phyloP scores from a whole-genome alignment of 2,888 invertebrate genomes.

The Diaperis boleti region DNA sequence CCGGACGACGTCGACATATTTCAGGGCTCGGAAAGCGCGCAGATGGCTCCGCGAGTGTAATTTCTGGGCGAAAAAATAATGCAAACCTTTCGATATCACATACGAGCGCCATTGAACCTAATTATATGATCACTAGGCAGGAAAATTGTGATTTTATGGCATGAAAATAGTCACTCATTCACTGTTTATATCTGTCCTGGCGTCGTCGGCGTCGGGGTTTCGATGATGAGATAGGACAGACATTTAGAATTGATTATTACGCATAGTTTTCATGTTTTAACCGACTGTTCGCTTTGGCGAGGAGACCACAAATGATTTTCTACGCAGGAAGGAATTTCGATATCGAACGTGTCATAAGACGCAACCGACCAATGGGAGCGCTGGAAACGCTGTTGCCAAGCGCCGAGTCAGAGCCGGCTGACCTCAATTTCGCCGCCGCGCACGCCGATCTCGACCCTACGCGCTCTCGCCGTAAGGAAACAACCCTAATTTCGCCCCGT shows the following conservation, averaged over 20 bases:
- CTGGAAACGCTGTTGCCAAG: conserved; percentile 42
- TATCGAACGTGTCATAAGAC: conserved; percentile 35
- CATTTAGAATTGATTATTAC: conserved; percentile 62
- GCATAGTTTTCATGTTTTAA: conserved; percentile 63
- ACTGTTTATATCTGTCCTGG: conserved; percentile 65
- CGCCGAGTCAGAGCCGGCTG: conserved; percentile 9
- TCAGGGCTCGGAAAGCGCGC: conserved; percentile 59
- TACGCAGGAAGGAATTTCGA: conserved; percentile 35
- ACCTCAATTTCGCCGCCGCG: conserved; percentile 12
- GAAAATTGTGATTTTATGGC: conserved; percentile 65
- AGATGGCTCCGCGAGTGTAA: conserved; percentile 53
- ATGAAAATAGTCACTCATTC: conserved; percentile 66
- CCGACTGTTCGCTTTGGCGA: conserved; percentile 67
- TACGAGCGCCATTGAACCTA: conserved; percentile 65
- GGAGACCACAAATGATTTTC: conserved; percentile 67
- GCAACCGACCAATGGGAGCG: conserved; percentile 52
- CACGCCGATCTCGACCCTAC: not conserved
- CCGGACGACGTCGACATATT: conserved; percentile 58
- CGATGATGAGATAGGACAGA: conserved; percentile 60
- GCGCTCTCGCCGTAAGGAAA: not conserved
- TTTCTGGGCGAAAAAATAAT: conserved; percentile 65
- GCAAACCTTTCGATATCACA: conserved; percentile 67
- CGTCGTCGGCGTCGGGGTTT: conserved; percentile 53
- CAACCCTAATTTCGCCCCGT: not conserved
- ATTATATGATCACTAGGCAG: conserved; percentile 65